Evolutionary conservation across 2,113 vertebrate species (phyloP).

Genomic region (Crotalus horridus): DNA sequence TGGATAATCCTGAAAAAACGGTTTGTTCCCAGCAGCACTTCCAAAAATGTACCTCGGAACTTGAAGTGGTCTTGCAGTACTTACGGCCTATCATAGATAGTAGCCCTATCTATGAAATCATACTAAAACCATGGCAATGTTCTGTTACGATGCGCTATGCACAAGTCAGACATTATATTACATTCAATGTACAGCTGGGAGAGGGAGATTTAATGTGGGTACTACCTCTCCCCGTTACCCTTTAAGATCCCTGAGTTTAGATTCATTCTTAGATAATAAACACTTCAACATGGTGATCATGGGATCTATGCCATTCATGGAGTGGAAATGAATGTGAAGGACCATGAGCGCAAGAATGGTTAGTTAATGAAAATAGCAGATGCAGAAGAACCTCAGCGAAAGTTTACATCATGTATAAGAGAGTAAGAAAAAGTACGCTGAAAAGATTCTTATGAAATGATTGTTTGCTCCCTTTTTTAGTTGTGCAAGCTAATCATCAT

Average conservation of each 20-base stretch:
- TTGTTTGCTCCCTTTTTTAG: constrained; percentile 4
- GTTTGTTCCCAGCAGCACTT: constrained; percentile 34
- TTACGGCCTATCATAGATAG: constrained; percentile 14
- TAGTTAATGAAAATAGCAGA: constrained; percentile 46
- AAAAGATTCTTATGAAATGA: not conserved
- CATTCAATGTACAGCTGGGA: not conserved
- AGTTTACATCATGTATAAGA: constrained; percentile 30
- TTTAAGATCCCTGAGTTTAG: constrained; percentile 6
- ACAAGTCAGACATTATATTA: constrained; percentile 18
- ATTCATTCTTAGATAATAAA: constrained; percentile 24
- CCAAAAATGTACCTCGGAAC: constrained; percentile 40
- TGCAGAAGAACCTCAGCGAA: constrained; percentile 35
- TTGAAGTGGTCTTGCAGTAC: constrained; percentile 39
- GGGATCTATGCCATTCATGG: constrained; percentile 50
- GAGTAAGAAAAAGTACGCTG: constrained; percentile 30
- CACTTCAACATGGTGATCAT: constrained; percentile 65
- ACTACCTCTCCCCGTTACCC: not conserved
- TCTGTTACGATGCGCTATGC: not conserved
- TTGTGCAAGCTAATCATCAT: not conserved
- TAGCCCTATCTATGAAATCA: constrained; percentile 16
- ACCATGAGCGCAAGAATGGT: constrained; percentile 48
- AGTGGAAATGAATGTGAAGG: constrained; percentile 51
- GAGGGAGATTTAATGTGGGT: constrained; percentile 4
- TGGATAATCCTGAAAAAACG: constrained; percentile 27
- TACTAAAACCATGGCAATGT: constrained; percentile 11